Conservation (phyloP, 1,140 invertebrate genomes). For the Euura saliciscinereae region DNA sequence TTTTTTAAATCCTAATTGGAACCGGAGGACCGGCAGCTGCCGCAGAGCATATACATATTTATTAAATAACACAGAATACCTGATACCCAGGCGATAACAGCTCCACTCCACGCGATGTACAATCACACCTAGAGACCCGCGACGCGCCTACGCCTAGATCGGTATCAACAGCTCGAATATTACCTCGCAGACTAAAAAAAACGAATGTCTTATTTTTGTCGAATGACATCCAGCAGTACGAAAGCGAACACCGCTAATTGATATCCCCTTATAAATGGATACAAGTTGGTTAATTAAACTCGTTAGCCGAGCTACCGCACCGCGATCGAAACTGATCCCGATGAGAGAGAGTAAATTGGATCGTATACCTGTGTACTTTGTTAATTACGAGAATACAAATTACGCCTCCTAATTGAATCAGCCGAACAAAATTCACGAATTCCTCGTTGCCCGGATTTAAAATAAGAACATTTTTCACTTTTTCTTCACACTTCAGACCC, state of each 20-base stretch:
- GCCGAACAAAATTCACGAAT: neutral
- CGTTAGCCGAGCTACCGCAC: neutral
- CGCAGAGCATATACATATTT: neutral
- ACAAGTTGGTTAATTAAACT: slow-evolving; percentile 4
- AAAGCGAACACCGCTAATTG: neutral
- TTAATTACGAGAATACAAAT: slow-evolving; percentile 4
- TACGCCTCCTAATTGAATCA: neutral
- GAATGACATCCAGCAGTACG: neutral
- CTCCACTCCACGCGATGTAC: neutral
- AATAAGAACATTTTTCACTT: too few relatives aligned
- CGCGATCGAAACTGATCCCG: neutral
- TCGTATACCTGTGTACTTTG: neutral
- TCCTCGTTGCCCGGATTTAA: too few relatives aligned
- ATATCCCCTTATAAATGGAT: neutral
- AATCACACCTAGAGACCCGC: neutral
- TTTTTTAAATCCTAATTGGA: neutral
- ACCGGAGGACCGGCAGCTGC: neutral
- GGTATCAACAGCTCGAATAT: neutral
- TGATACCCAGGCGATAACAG: neutral
- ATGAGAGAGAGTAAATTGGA: slow-evolving; percentile 3
- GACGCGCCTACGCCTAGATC: neutral
- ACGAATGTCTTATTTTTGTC: neutral
- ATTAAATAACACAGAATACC: neutral
- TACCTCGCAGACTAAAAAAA: neutral
- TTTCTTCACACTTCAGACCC: too few relatives aligned